phyloP scores from a whole-genome alignment of 2,888 invertebrate genomes.

The Hypercompe scribonia region DNA sequence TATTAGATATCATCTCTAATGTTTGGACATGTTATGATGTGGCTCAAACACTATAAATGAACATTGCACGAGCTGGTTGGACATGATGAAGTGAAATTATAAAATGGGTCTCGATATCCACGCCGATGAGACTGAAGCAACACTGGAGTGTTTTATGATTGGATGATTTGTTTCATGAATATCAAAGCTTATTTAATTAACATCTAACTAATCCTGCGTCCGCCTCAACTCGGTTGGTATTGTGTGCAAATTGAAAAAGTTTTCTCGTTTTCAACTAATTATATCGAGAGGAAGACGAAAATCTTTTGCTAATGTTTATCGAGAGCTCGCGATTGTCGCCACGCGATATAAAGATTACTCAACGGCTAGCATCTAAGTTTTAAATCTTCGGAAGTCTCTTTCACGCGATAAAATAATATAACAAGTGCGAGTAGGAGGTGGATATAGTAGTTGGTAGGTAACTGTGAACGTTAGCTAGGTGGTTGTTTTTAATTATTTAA shows the following conservation, averaged over 20 bases:
- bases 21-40: neutral
- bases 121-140: neutral
- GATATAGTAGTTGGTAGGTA: conserved; percentile 31
- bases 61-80: neutral
- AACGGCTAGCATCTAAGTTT: conserved; percentile 29
- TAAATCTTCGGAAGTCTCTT: conserved; percentile 26
- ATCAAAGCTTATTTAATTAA: conserved; percentile 71
- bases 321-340: conserved; percentile 59
- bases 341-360: conserved; percentile 47
- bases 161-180: conserved; percentile 52
- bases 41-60: neutral
- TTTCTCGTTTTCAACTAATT: conserved; percentile 81
- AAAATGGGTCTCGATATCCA: neutral
- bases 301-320: conserved; percentile 81
- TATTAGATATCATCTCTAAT: neutral
- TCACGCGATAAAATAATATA: neutral
- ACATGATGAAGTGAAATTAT: neutral
- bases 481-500: conserved; percentile 86
- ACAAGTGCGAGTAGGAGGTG: conserved; percentile 23
- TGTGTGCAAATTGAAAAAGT: conserved; percentile 83
- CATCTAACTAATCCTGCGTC: conserved; percentile 68
- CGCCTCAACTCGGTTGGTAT: conserved; percentile 66
- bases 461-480: conserved; percentile 42
- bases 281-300: conserved; percentile 71
- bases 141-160: conserved; percentile 28